These are phyloP conservation scores for Tapirus indicus DNA, from an alignment of 2,797 vertebrate genomes.

Conservation along the genomic window DNA sequence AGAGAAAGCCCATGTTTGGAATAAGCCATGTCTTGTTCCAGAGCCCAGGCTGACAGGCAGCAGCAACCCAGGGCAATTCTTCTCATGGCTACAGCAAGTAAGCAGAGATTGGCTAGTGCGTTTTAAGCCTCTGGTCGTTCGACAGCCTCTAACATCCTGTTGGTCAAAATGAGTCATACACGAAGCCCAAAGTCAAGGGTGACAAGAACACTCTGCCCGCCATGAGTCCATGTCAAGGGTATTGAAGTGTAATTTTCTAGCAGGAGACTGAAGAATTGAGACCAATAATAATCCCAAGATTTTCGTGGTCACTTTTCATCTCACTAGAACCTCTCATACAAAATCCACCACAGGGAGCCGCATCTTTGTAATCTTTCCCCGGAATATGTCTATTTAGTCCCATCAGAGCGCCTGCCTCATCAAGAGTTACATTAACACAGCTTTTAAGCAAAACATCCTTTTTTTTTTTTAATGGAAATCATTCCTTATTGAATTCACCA, in stretches of 20 bases:
- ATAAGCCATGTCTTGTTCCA: not conserved
- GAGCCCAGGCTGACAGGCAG: not conserved
- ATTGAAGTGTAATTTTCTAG: not conserved
- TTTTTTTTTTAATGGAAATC: not conserved
- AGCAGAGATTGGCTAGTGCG: not conserved
- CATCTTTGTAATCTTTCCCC: not conserved
- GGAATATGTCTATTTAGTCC: not conserved
- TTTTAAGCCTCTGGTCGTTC: not conserved
- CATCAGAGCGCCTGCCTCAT: not conserved
- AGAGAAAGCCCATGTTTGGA: not conserved
- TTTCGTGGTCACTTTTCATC: not conserved
- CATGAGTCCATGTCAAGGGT: not conserved
- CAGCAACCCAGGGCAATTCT: not conserved
- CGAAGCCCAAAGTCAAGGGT: not conserved
- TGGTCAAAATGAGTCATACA: not conserved
- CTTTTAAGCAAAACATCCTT: not conserved
- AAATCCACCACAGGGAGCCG: not conserved
- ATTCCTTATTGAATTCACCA: not conserved
- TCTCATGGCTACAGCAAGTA: not conserved
- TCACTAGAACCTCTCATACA: not conserved
- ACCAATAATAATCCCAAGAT: not conserved
- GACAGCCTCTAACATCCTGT: not conserved
- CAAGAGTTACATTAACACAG: not conserved
- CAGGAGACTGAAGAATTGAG: not conserved
- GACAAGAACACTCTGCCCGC: not conserved